These are phyloP conservation scores for Solea solea DNA, from an alignment of 2,113 vertebrate genomes.

Conservation along the genomic window DNA sequence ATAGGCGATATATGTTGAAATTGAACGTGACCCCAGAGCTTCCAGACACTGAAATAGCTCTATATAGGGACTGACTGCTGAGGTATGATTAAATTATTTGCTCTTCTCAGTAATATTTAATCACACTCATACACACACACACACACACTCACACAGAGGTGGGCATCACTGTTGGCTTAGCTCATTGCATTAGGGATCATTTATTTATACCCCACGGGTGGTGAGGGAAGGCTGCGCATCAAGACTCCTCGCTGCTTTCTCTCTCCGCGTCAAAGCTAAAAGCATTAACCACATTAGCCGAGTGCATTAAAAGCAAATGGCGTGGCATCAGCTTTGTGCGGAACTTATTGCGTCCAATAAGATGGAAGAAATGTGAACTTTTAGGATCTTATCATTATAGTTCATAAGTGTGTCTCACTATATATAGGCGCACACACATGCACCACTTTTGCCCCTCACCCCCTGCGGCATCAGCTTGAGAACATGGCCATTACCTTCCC, in stretches of 20 bases:
- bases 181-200: constrained; percentile 60
- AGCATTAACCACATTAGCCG: constrained; percentile 32
- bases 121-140: constrained; percentile 17
- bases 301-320: constrained; percentile 30
- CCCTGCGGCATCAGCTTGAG: constrained; percentile 75
- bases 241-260: constrained; percentile 18
- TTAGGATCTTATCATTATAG: constrained; percentile 51
- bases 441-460: constrained; percentile 55
- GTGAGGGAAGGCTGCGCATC: constrained; percentile 7
- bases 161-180: constrained; percentile 32
- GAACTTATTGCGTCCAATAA: constrained; percentile 15
- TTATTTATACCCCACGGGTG: constrained; percentile 55
- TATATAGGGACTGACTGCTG: constrained; percentile 22
- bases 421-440: constrained; percentile 16
- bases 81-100: constrained; percentile 54
- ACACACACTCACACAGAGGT: constrained; percentile 7
- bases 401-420: constrained; percentile 58
- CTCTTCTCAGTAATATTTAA: constrained; percentile 65
- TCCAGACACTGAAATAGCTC: constrained; percentile 25
- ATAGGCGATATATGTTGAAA: constrained; percentile 33
- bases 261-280: constrained; percentile 32
- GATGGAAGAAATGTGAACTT: constrained; percentile 38
- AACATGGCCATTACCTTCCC: constrained; percentile 80
- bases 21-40: constrained; percentile 33
- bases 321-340: neutral